Percentiles rank a stretch among this genome's conserved stretches.
phyloP scores from a whole-genome alignment of 2,113 vertebrate species.

The Xenotilapia leptura region DNA sequence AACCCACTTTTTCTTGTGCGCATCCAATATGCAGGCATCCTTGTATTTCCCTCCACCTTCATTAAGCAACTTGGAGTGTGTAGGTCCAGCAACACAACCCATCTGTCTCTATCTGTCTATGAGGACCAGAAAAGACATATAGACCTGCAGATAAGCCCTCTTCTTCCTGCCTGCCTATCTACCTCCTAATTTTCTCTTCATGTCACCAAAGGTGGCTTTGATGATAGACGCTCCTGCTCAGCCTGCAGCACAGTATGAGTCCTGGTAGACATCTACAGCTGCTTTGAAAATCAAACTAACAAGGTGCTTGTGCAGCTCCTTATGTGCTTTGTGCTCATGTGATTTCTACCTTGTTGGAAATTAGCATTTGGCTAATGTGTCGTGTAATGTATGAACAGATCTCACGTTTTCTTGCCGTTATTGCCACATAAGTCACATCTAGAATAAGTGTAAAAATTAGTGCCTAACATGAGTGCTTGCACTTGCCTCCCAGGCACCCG shows the following conservation, averaged over 20 bases:
- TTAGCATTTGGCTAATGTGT: background rate
- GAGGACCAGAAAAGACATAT: background rate
- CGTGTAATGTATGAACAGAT: background rate
- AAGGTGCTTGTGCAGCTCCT: background rate
- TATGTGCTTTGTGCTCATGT: background rate
- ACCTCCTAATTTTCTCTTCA: background rate
- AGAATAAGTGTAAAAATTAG: background rate
- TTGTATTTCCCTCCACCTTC: background rate
- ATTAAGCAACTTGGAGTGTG: background rate
- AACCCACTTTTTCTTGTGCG: background rate
- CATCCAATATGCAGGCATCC: background rate
- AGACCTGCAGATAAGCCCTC: background rate
- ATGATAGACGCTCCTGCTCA: background rate
- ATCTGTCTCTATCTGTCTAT: slow-evolving; percentile 28
- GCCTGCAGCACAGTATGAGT: background rate
- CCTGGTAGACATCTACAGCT: background rate
- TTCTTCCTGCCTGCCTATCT: background rate
- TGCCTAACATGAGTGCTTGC: background rate
- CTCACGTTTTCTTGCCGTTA: background rate
- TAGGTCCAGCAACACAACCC: background rate
- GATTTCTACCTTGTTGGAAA: background rate
- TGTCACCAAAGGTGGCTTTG: background rate
- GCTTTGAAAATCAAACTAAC: background rate
- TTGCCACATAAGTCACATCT: background rate
- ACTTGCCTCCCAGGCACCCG: background rate